A percentile compares a stretch with the other conserved stretches of the same genome.
phyloP scores from a whole-genome alignment of 2,888 invertebrate species.

The Tipula lateralis region DNA sequence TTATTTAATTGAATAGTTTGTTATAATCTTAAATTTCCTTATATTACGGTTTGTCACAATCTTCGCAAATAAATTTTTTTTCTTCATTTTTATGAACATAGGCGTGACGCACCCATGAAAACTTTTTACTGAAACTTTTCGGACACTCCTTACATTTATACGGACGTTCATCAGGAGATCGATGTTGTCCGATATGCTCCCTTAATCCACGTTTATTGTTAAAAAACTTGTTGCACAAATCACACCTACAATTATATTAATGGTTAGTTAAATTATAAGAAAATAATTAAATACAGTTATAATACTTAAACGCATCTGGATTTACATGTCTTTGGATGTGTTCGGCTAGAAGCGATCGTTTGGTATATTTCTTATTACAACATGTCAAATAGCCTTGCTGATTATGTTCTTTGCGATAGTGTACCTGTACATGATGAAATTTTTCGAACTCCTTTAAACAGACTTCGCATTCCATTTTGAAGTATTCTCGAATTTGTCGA shows the following conservation, averaged over 20 bases:
- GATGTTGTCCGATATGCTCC: constrained; percentile 36
- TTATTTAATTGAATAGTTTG: not conserved
- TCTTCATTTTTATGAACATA: constrained; percentile 36
- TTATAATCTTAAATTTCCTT: not conserved
- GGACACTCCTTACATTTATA: constrained; percentile 37
- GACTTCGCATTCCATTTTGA: not conserved
- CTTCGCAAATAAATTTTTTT: constrained; percentile 40
- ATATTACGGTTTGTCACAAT: constrained; percentile 41
- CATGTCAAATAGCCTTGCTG: constrained; percentile 37
- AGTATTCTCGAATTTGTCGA: not conserved
- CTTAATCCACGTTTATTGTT: constrained; percentile 35
- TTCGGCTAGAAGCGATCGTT: constrained; percentile 35
- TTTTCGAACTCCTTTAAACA: constrained; percentile 32
- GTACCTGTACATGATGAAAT: constrained; percentile 37
- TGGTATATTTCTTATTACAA: constrained; percentile 36
- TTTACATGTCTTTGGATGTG: constrained; percentile 37
- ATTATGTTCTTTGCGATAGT: constrained; percentile 35
- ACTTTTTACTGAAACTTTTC: constrained; percentile 37
- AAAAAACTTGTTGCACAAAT: constrained; percentile 34
- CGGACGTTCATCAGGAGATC: constrained; percentile 34
- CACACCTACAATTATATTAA: constrained; percentile 32
- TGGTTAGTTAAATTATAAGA: not conserved
- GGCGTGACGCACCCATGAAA: constrained; percentile 37
- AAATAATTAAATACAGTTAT: not conserved
- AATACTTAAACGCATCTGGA: constrained; percentile 33